Base-by-base conservation (phyloP, 2,888 invertebrate genomes). In the Chrysotoxum bicinctum region DNA sequence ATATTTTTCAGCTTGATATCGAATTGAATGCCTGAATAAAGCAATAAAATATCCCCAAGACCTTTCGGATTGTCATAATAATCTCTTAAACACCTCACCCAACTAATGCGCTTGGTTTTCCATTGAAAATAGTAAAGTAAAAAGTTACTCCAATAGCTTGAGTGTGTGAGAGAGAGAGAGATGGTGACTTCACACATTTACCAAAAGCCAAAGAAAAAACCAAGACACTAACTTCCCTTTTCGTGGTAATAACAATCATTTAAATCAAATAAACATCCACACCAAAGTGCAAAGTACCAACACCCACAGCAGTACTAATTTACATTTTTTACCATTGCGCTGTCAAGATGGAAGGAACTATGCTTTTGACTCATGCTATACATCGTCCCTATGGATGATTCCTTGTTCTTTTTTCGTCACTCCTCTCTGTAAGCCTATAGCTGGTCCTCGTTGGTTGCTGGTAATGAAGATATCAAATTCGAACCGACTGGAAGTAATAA, bases 391-490 rank as follows among this genome's bases (percentile, higher is more conserved):
- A 48, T 64, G 8, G 66, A 66, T 66, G 52, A 62, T 58, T 58
- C 58, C 58, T 23, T 50, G 23, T 23, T 26, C 26, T 40, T 16
- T n/a, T 40, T 60, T 62, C 12, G 8, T 32, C 68, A 50, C 73
- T 64, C 19, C 35, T 50, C 50, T 50, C n/a, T n/a, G n/a, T n/a
- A n/a, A n/a, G n/a, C n/a, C 12, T 21, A 8, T 16, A 1, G 8
- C 21, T 32, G 10, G 9, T 10, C 1, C 12, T 37, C 23, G 37
- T 10, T 62, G 62, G 35, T 35, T 58, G 32, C n/a, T 14, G 35
- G 50, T 86, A 81, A 86, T 86, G 80, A 86, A 86, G 86, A 86
- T 82, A 86, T 86, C 86, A 86, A 82, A 77, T 78, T 76, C 69
- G 74, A 86, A 45, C 60, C 74, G 26, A 82, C 43, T 73, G 77